phyloP scores from a whole-genome alignment of 2,797 vertebrate species.

The Vireo griseus region DNA sequence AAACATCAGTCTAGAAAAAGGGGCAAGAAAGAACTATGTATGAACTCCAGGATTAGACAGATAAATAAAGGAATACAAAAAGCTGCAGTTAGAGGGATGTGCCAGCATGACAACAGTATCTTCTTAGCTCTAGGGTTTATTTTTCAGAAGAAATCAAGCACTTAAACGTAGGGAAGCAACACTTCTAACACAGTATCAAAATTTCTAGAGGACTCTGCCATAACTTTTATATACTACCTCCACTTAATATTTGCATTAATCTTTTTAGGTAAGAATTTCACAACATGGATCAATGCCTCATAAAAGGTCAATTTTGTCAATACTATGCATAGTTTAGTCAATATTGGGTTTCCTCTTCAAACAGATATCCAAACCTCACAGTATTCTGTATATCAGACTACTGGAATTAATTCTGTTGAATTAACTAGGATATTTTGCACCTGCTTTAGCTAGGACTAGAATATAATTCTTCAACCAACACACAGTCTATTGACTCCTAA shows the following conservation, averaged over 20 bases:
- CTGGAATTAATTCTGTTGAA: background rate
- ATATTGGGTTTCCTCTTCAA: background rate
- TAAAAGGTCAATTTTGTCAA: background rate
- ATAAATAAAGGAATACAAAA: background rate
- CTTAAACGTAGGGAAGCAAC: background rate
- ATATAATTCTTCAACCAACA: background rate
- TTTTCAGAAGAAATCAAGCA: background rate
- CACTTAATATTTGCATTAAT: background rate
- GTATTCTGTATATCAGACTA: background rate
- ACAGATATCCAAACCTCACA: background rate
- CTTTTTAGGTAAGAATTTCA: background rate
- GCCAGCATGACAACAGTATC: background rate
- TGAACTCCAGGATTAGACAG: background rate
- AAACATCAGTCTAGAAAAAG: background rate
- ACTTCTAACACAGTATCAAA: background rate
- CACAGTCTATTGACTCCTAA: background rate
- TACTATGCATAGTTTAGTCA: background rate
- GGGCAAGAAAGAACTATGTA: background rate
- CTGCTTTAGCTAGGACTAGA: background rate
- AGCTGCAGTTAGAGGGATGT: background rate
- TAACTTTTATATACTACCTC: background rate
- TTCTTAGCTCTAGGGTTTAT: background rate
- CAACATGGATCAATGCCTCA: background rate
- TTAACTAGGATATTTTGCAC: background rate
- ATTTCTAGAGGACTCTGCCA: background rate